phyloP scores from a whole-genome alignment of 2,888 invertebrate species.

The Agriotes lineatus region DNA sequence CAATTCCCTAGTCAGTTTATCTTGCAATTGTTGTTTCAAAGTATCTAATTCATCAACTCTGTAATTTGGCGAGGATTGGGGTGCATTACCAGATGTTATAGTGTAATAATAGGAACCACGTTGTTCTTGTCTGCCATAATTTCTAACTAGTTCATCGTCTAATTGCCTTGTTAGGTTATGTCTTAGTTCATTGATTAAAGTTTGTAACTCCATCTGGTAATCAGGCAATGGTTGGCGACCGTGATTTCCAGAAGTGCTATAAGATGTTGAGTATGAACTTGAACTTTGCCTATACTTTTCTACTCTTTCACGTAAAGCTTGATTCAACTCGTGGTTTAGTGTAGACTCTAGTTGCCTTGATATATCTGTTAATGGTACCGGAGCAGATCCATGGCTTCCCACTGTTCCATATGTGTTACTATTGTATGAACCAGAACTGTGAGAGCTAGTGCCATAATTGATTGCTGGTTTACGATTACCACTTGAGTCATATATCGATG shows the following conservation, averaged over 20 bases:
- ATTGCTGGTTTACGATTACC: neutral
- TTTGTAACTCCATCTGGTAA: slow-evolving; percentile 55
- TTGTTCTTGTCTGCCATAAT: slow-evolving; percentile 59
- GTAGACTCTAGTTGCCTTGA: slow-evolving; percentile 58
- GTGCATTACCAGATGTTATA: slow-evolving; percentile 39
- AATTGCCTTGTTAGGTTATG: slow-evolving; percentile 58
- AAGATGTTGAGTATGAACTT: slow-evolving; percentile 33
- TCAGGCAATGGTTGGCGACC: slow-evolving; percentile 40
- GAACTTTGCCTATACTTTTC: slow-evolving; percentile 47
- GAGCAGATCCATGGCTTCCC: neutral
- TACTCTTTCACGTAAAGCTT: slow-evolving; percentile 54
- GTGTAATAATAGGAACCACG: slow-evolving; percentile 53
- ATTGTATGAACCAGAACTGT: slow-evolving; percentile 4
- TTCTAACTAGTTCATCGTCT: slow-evolving; percentile 57
- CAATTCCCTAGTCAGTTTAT: slow-evolving; percentile 58
- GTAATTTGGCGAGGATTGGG: slow-evolving; percentile 57
- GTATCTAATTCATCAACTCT: slow-evolving; percentile 58
- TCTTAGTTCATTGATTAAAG: slow-evolving; percentile 57
- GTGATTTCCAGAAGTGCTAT: neutral
- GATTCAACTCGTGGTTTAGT: slow-evolving; percentile 56
- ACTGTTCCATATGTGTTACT: neutral
- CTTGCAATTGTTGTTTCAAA: slow-evolving; percentile 58
- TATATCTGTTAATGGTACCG: slow-evolving; percentile 56
- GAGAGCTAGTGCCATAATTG: neutral
- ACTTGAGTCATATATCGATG: neutral